phyloP scores from a whole-genome alignment of 35 echinoderm and acorn worm genomes.

The Apostichopus japonicus region DNA sequence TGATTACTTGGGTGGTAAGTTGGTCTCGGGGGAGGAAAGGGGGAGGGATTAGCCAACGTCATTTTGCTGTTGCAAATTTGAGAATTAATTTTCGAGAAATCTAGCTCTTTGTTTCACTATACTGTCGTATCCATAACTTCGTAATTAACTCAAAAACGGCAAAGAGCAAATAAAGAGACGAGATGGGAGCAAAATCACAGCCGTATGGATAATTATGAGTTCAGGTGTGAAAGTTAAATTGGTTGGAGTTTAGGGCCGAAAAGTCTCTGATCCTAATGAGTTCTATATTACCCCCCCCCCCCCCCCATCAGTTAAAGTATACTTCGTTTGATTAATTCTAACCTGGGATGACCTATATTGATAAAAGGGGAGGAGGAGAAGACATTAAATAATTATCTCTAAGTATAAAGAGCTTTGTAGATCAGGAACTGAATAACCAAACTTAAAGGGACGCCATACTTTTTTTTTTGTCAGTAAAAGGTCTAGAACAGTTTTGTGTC shows the following conservation, averaged over 20 bases:
- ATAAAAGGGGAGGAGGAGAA: not conserved
- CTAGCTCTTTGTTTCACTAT: constrained; percentile 39
- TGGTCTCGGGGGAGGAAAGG: not conserved
- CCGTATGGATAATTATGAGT: not conserved
- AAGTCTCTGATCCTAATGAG: too few relatives aligned
- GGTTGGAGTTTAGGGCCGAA: not conserved
- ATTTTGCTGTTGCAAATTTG: constrained; percentile 33
- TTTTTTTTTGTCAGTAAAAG: too few relatives aligned
- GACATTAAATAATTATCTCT: too few relatives aligned
- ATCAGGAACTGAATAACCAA: too few relatives aligned
- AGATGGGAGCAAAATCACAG: not conserved
- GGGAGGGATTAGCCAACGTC: constrained; percentile 4
- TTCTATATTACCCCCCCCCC: not conserved
- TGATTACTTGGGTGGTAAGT: constrained; percentile 42
- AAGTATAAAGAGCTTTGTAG: too few relatives aligned
- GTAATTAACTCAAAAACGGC: constrained; percentile 31
- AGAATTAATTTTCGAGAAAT: constrained; percentile 36
- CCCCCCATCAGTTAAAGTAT: not conserved
- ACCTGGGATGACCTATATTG: not conserved
- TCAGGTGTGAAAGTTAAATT: constrained; percentile 9
- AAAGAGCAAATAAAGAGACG: not conserved
- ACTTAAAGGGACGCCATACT: too few relatives aligned
- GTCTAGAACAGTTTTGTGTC: too few relatives aligned
- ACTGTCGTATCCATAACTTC: constrained; percentile 18
- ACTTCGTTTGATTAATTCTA: constrained; percentile 19